phyloP scores from a whole-genome alignment of 37 sponge, comb jelly and placozoan species.

The Chondrilla cf. caribensis region DNA sequence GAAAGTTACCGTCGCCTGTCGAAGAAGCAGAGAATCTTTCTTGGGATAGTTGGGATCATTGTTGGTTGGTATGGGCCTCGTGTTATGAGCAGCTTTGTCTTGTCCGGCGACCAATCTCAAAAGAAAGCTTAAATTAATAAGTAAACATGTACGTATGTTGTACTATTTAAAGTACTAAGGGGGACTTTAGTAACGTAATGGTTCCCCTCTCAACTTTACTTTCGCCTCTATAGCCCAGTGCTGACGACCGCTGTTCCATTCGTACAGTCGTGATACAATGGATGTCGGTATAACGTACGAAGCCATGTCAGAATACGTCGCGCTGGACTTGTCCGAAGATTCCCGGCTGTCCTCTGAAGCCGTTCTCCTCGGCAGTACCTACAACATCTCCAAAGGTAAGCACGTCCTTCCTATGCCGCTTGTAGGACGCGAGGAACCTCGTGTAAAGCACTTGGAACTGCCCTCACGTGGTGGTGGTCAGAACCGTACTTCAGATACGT shows the following conservation, averaged over 20 bases:
- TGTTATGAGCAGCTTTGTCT: constrained; percentile 51
- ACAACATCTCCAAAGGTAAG: constrained; percentile 56
- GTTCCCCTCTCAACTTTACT: too few species aligned
- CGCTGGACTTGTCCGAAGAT: constrained; percentile 4
- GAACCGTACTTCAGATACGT: not conserved
- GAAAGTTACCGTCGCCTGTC: constrained; percentile 66
- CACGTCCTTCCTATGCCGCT: not conserved
- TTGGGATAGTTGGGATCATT: constrained; percentile 53
- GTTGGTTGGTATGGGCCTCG: constrained; percentile 79
- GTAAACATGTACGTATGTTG: too few species aligned
- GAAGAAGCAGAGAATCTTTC: constrained; percentile 54
- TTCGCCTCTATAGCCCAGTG: not conserved
- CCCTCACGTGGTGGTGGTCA: constrained; percentile 9
- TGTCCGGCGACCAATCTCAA: constrained; percentile 10
- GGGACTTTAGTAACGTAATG: too few species aligned
- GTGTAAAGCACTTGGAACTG: not conserved
- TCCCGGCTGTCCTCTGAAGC: not conserved
- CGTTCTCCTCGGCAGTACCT: constrained; percentile 46
- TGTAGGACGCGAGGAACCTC: not conserved
- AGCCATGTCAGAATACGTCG: not conserved
- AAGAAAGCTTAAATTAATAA: not conserved
- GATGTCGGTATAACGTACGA: constrained; percentile 19
- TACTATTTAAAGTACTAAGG: too few species aligned
- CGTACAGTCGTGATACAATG: not conserved
- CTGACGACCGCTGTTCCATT: too few species aligned